These are phyloP conservation scores for Hydropotes inermis DNA, from an alignment of 2,113 vertebrate species.

Conservation along the genomic window DNA sequence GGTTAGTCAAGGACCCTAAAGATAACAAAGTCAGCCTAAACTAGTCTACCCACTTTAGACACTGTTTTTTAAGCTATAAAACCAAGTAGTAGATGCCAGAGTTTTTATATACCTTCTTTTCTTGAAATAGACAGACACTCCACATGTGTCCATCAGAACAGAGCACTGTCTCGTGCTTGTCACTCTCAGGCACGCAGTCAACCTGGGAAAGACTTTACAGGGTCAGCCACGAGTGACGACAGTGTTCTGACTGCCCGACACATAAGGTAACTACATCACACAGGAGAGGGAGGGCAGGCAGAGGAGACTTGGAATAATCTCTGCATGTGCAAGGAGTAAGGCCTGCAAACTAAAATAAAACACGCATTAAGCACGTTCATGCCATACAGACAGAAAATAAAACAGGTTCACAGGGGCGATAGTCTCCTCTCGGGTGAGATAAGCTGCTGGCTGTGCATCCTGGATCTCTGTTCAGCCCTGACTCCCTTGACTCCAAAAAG, in stretches of 20 bases:
- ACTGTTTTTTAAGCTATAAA: slow-evolving; percentile 76
- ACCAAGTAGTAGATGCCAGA: slow-evolving; percentile 67
- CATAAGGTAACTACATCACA: slow-evolving; percentile 71
- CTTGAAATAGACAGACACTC: slow-evolving; percentile 68
- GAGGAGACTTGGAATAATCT: slow-evolving; percentile 42
- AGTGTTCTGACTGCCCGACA: slow-evolving; percentile 71
- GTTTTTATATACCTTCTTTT: slow-evolving; percentile 71
- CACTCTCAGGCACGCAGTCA: slow-evolving; percentile 61
- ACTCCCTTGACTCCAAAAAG: slow-evolving; percentile 46
- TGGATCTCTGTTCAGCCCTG: slow-evolving; percentile 69
- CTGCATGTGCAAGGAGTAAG: slow-evolving; percentile 59
- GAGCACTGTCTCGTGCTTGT: slow-evolving; percentile 71
- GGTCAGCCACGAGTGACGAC: slow-evolving; percentile 68
- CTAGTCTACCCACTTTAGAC: slow-evolving; percentile 59
- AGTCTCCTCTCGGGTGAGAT: slow-evolving; percentile 71
- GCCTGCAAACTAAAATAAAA: slow-evolving; percentile 78
- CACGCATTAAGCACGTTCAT: slow-evolving; percentile 62
- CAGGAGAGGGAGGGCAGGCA: slow-evolving; percentile 65
- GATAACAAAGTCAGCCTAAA: slow-evolving; percentile 71
- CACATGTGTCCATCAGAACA: slow-evolving; percentile 63
- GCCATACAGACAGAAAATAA: slow-evolving; percentile 74
- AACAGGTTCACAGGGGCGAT: slow-evolving; percentile 67
- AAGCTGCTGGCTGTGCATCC: slow-evolving; percentile 66
- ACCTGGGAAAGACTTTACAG: slow-evolving; percentile 71
- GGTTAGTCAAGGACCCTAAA: slow-evolving; percentile 55